phyloP scores from a whole-genome alignment of 2,888 invertebrate genomes.

The Thysanoteuthis rhombus region DNA sequence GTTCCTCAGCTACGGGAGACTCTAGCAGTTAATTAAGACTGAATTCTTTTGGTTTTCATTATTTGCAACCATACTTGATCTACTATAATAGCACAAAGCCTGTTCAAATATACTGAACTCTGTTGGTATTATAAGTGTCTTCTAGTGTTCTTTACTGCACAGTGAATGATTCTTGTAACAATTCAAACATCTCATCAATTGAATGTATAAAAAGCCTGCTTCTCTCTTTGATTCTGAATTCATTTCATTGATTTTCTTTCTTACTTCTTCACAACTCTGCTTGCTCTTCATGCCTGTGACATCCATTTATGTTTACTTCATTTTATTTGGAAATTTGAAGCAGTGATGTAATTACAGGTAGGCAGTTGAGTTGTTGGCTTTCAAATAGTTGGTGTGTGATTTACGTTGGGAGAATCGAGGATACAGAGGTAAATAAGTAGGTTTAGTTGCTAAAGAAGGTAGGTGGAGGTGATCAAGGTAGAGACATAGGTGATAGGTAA shows the following conservation, averaged over 20 bases:
- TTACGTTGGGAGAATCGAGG: neutral
- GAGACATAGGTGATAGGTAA: too few species aligned
- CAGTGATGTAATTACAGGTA: neutral
- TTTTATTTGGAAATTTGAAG: neutral
- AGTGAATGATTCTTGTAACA: too few species aligned
- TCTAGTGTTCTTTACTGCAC: too few species aligned
- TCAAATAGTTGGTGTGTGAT: neutral
- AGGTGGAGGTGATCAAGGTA: neutral
- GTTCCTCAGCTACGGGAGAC: too few species aligned
- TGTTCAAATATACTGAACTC: too few species aligned
- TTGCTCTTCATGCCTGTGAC: neutral
- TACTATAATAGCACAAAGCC: too few species aligned
- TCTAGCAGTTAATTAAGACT: too few species aligned
- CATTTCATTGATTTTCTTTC: neutral
- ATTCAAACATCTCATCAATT: neutral
- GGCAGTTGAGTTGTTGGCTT: neutral
- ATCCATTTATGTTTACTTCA: neutral
- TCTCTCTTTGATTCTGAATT: neutral
- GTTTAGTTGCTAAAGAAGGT: neutral
- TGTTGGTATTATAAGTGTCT: too few species aligned
- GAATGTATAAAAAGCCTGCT: neutral
- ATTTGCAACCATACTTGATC: too few species aligned
- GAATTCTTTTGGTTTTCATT: too few species aligned
- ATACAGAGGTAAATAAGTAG: neutral
- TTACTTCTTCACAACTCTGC: neutral